Conservation (phyloP, 2,888 invertebrate genomes). For the Diploptera punctata region DNA sequence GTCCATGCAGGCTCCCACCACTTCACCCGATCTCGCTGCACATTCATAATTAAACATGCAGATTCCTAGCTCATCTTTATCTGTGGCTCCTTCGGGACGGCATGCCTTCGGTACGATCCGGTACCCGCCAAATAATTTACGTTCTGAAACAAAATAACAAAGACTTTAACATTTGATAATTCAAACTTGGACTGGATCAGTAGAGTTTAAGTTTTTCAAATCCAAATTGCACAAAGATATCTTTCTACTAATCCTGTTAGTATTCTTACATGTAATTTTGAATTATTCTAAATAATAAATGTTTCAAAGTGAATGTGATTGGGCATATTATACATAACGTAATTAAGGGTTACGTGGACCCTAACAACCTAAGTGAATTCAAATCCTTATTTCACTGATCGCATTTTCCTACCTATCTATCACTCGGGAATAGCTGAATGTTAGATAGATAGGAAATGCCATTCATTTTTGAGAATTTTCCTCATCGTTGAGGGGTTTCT, state of each 20-base stretch:
- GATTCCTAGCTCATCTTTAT: slow-evolving; percentile 77
- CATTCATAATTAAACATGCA: slow-evolving; percentile 97
- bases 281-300: background rate
- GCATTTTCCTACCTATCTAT: too few species aligned
- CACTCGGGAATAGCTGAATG: too few species aligned
- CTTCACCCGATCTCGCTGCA: slow-evolving; percentile 76
- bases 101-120: slow-evolving; percentile 84
- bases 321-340: background rate
- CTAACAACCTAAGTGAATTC: too few species aligned
- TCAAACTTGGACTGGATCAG: background rate
- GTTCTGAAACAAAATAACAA: slow-evolving; percentile 51
- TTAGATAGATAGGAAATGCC: too few species aligned
- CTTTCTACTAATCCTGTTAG: background rate
- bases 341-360: too few species aligned
- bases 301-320: background rate
- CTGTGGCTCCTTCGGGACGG: slow-evolving; percentile 63
- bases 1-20: slow-evolving; percentile 91
- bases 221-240: background rate
- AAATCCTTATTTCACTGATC: too few species aligned
- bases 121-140: slow-evolving; percentile 85
- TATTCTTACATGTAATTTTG: background rate
- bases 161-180: too few species aligned
- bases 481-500: too few species aligned
- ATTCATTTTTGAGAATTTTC: too few species aligned
- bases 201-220: background rate